Conservation (phyloP, 2,888 invertebrate genomes). For the Xestia c-nigrum region DNA sequence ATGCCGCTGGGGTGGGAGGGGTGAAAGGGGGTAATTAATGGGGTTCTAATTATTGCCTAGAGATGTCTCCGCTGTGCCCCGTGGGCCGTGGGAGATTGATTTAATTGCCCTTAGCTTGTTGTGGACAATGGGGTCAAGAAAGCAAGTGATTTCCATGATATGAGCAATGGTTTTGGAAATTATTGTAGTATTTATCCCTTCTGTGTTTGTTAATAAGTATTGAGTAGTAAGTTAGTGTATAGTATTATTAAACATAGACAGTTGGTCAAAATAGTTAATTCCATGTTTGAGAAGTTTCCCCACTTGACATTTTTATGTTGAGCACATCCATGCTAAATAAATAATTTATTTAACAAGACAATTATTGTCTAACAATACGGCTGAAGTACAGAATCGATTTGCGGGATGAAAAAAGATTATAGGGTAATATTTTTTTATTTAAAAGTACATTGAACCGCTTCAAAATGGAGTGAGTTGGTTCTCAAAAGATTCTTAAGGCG, state of each 20-base stretch:
- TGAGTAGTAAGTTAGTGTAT: no score
- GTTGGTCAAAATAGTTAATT: background rate
- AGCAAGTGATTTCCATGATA: background rate
- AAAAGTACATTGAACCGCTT: no score
- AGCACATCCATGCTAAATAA: no score
- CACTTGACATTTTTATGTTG: no score
- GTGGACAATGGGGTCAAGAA: constrained; percentile 13
- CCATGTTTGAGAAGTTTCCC: no score
- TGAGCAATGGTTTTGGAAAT: no score
- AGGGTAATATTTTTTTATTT: no score
- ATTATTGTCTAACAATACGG: background rate
- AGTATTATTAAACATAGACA: no score
- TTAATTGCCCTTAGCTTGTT: constrained; percentile 32
- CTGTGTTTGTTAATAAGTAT: background rate
- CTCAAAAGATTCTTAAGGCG: no score
- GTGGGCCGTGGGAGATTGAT: constrained; percentile 37
- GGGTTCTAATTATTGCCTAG: constrained; percentile 72
- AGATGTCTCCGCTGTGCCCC: constrained; percentile 49
- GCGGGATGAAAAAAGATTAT: background rate
- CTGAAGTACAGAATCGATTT: background rate
- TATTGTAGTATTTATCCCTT: background rate
- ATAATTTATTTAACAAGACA: no score
- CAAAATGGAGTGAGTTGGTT: background rate
- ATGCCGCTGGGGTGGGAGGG: constrained; percentile 44
- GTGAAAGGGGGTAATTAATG: constrained; percentile 70